Percentiles rank a stretch among this genome's conserved stretches.
Evolutionary conservation across 2,797 vertebrate species (phyloP).

Genomic region (Poecile montanus): DNA sequence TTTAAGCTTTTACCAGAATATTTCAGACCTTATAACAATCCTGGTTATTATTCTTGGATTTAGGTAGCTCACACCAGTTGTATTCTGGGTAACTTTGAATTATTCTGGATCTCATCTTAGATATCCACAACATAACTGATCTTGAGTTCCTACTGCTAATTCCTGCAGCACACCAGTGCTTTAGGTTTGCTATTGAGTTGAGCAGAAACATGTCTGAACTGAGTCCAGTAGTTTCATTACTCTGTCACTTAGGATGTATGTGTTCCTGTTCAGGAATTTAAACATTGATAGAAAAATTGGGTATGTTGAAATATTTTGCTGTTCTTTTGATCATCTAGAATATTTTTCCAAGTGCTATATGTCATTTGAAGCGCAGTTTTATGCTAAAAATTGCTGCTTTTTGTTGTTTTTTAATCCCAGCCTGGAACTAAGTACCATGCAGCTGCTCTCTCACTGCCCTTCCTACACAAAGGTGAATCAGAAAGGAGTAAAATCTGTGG

Average conservation of each 20-base stretch:
- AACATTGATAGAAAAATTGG: not conserved
- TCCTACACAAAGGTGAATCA: not conserved
- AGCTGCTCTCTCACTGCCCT: not conserved
- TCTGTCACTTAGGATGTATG: not conserved
- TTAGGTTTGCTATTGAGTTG: not conserved
- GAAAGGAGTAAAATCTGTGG: not conserved
- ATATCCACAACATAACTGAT: not conserved
- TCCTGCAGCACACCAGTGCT: not conserved
- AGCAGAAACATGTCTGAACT: not conserved
- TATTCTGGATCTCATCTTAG: conserved; percentile 19
- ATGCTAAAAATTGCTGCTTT: not conserved
- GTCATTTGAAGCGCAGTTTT: not conserved
- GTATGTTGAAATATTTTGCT: not conserved
- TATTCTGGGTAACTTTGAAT: not conserved
- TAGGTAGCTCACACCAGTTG: not conserved
- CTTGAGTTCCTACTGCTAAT: conserved; percentile 26
- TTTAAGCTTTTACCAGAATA: conserved; percentile 11
- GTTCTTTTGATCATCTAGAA: not conserved
- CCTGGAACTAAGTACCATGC: not conserved
- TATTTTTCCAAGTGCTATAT: not conserved
- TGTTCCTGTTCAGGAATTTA: not conserved
- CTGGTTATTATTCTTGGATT: not conserved
- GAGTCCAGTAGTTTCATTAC: not conserved
- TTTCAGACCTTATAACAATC: not conserved
- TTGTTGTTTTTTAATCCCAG: not conserved